Conservation (phyloP, 2,888 invertebrate genomes). For the Unio pictorum region DNA sequence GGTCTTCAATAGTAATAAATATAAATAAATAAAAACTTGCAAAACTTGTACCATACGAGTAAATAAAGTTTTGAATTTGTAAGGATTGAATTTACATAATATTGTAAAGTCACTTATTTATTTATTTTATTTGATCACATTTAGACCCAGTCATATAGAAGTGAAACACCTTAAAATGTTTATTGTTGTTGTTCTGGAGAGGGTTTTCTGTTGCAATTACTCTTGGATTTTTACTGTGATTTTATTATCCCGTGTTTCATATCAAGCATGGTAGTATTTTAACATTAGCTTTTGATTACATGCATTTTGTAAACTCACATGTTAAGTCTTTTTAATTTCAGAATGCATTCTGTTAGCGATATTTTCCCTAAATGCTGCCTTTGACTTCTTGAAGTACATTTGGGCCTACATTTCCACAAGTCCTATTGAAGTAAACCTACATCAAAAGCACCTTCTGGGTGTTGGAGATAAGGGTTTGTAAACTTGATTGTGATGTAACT, state of each 20-base stretch:
- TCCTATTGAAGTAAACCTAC: constrained; percentile 50
- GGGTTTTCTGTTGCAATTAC: too few species aligned
- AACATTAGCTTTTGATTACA: background rate
- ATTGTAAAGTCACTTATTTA: too few species aligned
- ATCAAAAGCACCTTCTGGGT: constrained; percentile 58
- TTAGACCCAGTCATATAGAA: too few species aligned
- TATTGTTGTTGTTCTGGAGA: too few species aligned
- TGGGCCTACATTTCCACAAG: constrained; percentile 42
- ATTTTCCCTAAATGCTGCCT: constrained; percentile 37
- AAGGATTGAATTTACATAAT: too few species aligned
- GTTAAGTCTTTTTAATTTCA: constrained; percentile 33
- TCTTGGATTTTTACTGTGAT: too few species aligned
- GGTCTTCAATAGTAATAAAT: too few species aligned
- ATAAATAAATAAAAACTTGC: too few species aligned
- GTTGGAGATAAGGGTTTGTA: constrained; percentile 55
- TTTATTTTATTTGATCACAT: too few species aligned
- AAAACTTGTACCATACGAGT: too few species aligned
- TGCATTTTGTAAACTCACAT: background rate
- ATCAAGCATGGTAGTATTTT: background rate
- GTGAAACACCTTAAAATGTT: too few species aligned
- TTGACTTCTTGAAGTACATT: constrained; percentile 46
- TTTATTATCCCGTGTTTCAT: background rate
- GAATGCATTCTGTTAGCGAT: constrained; percentile 37
- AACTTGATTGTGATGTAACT: background rate
- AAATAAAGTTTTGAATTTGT: too few species aligned